Evolutionary conservation across 2,797 vertebrate genomes (phyloP).

Genomic region (Clarias fuscus): DNA sequence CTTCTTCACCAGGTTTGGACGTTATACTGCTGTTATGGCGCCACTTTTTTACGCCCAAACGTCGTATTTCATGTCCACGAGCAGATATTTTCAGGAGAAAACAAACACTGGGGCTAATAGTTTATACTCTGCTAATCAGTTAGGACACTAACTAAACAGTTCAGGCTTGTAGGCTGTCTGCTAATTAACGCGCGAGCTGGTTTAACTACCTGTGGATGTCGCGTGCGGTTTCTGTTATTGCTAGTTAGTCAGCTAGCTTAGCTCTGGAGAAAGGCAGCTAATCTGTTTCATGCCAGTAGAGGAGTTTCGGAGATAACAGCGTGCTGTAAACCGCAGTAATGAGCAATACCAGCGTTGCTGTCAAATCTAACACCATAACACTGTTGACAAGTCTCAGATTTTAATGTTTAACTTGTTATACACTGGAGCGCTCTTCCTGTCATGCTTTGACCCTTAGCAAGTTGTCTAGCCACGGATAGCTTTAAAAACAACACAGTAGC

Average conservation of each 20-base stretch:
- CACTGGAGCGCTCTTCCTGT: background rate
- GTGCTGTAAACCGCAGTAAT: background rate
- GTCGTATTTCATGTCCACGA: background rate
- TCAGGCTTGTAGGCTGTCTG: background rate
- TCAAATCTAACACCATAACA: background rate
- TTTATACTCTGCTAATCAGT: background rate
- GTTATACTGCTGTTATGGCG: background rate
- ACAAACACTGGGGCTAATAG: slow-evolving; percentile 6
- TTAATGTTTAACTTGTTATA: background rate
- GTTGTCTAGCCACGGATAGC: background rate
- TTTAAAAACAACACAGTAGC: background rate
- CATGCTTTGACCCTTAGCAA: background rate
- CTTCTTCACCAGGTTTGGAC: background rate
- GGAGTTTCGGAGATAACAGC: background rate
- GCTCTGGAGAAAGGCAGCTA: background rate
- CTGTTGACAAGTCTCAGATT: background rate
- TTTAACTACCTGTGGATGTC: background rate
- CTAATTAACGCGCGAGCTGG: background rate
- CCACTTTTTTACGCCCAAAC: background rate
- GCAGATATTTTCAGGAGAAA: background rate
- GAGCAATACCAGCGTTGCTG: background rate
- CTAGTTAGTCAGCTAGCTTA: slow-evolving; percentile 34
- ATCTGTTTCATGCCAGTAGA: background rate
- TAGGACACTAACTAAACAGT: background rate
- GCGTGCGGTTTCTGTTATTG: slow-evolving; percentile 9